Evolutionary conservation across 2,888 invertebrate genomes (phyloP).

Genomic region (Leptopilina syphax): DNA sequence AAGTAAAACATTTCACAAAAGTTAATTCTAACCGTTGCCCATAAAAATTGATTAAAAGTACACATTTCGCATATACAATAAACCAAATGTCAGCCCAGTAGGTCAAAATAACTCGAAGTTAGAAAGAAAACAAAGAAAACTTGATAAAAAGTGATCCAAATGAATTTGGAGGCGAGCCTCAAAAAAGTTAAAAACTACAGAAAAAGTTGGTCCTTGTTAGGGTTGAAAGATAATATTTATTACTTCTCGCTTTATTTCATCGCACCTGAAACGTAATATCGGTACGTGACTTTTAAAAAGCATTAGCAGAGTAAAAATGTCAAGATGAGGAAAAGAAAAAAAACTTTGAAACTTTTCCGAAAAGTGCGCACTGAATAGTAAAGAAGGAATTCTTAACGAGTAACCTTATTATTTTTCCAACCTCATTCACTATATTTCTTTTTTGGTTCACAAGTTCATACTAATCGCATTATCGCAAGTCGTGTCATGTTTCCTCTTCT

Average conservation of each 20-base stretch:
- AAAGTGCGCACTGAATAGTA: slow-evolving; percentile 27
- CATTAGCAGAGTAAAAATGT: slow-evolving; percentile 8
- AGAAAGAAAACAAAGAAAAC: too few species aligned
- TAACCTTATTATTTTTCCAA: slow-evolving; percentile 57
- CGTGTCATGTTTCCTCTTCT: slow-evolving; percentile 34
- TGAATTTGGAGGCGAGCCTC: too few species aligned
- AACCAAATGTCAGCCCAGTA: too few species aligned
- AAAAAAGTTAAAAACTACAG: neutral
- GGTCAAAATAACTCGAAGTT: too few species aligned
- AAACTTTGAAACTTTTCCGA: neutral
- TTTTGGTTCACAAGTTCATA: slow-evolving; percentile 46
- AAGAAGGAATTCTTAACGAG: slow-evolving; percentile 36
- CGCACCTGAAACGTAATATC: slow-evolving; percentile 21
- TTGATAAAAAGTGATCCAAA: too few species aligned
- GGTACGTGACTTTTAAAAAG: slow-evolving; percentile 27
- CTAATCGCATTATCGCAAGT: slow-evolving; percentile 57
- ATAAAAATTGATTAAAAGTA: too few species aligned
- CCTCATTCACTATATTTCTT: slow-evolving; percentile 51
- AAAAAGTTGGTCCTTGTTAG: too few species aligned
- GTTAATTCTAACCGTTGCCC: too few species aligned
- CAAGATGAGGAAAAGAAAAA: slow-evolving; percentile 1
- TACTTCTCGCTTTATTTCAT: neutral
- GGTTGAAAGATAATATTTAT: too few species aligned
- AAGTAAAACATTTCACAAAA: too few species aligned
- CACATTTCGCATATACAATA: too few species aligned